A percentile compares a stretch with the other conserved stretches of the same genome.
Evolutionary conservation across 2,113 vertebrate species (phyloP).

Genomic region (Vulpes vulpes): DNA sequence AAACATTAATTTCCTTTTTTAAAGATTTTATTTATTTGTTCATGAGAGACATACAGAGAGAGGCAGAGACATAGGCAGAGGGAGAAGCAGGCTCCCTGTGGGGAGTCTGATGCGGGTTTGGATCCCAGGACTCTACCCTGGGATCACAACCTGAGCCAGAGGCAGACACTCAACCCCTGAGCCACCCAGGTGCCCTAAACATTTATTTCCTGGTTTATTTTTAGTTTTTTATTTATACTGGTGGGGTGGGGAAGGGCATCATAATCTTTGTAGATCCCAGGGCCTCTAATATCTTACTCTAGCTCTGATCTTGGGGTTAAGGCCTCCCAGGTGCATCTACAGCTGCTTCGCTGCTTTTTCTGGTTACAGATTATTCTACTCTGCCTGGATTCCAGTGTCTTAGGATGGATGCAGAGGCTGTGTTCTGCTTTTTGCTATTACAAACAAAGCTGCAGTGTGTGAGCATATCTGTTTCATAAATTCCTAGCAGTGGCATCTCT

Average conservation of each 20-base stretch:
- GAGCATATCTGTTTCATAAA: not conserved
- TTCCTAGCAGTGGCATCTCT: not conserved
- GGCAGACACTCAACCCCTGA: too few species aligned
- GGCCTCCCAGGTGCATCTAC: too few species aligned
- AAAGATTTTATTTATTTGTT: too few species aligned
- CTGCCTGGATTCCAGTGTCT: not conserved
- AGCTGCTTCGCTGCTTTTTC: not conserved
- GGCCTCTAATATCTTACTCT: not conserved
- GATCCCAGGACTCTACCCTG: too few species aligned
- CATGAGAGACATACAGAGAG: too few species aligned
- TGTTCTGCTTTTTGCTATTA: not conserved
- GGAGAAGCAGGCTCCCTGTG: too few species aligned
- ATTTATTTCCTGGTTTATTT: not conserved
- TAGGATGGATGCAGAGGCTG: rapidly evolving
- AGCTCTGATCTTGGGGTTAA: not conserved
- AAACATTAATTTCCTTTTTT: not conserved
- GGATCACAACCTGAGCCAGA: too few species aligned
- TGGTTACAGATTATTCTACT: not conserved
- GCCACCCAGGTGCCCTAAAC: too few species aligned
- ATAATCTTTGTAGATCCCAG: not conserved
- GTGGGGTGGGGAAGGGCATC: not conserved
- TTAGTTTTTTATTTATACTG: not conserved
- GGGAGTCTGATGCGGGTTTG: too few species aligned
- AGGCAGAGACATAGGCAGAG: too few species aligned
- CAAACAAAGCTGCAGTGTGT: not conserved